Base-by-base conservation (phyloP, 2,888 invertebrate genomes). In the Sphecodes monilicornis region DNA sequence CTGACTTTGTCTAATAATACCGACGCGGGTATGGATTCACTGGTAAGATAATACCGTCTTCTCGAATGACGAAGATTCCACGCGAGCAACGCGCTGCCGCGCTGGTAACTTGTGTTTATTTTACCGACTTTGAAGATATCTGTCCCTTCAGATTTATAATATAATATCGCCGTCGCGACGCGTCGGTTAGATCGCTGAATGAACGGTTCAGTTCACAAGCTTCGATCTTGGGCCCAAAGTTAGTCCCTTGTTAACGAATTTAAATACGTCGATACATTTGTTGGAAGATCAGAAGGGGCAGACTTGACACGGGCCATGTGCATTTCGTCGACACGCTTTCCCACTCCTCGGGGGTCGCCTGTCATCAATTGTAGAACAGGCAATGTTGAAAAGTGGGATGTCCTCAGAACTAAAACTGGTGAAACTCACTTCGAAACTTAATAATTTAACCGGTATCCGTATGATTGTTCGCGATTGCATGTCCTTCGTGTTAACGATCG, bases 1-100 rank as follows among this genome's bases (percentile, higher is more conserved):
- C 80, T 79, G 76, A 75, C 82, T 87, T 87, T 78, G 77, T 78
- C 82, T 76, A 77, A 81, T 87, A 82, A 88, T 81, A 80, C 81
- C 83, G 78, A 80, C 78, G 80, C 50, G 50, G 81, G 71, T 78
- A 85, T 70, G 85, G 82, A 86, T 85, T 81, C 86, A 26, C 69
- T 29, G 70, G 81, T 85, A 86, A 86, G 81, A 76, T 82, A 85
- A 86, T 85, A 85, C 81, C 75, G 75, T 74, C 78, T 64, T 81
- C 86, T 80, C 85, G 85, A 75, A 85, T 73, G 78, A 76, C 76
- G 74, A 64, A 73, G 69, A 82, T 82, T 66, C 81, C 72, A 32
- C 57, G 74, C 70, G 72, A 73, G 72, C 69, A 70, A 60, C 70
- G 66, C 69, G 69, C 72, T 22, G 26, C 18, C 10, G 60, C 29